Base-by-base conservation (phyloP, 2,113 vertebrate species). In the Phalacrocorax carbo region DNA sequence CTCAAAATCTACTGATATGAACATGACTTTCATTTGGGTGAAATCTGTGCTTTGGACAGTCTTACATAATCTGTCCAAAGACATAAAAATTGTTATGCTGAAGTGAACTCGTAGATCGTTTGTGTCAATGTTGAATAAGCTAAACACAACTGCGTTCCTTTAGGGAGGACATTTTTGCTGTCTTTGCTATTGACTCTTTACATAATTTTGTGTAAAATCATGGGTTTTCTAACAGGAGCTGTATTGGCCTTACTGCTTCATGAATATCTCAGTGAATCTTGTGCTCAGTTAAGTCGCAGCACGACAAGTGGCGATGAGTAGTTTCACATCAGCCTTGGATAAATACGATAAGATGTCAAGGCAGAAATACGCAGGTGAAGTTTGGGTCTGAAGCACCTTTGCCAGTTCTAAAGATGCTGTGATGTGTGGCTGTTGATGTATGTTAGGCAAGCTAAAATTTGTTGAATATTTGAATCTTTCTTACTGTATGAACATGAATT, bases 61-160 rank as follows among this genome's bases (percentile, higher is more conserved):
- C 38, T 96, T 96, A 87, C 9, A 13, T 96, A 84, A 95, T 79
- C 81, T 91, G 93, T 91, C 94, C 61, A 79, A 95, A 93, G 27
- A 75, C 7, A 89, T 93, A 64, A 93, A 91, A 84, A 38, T 85
- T 75, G 30, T 79, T 84, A 10, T 15, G 65, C 73, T 79, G 89
- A 91, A 86, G 46, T 34, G 38, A 87, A 32, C 57, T 93, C 1
- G 1, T 36, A 68, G 65, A 68, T 86, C 2, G 2, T 57, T 96
- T 95, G n/a, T 84, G 65, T 89, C 86, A 73, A 3, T 60, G 61
- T 20, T 75, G 80, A 86, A 38, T 84, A 87, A 89, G 44, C 42
- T 86, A 81, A 95, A 75, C 61, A 34, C 42, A 61, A 5, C 55
- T 62, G 4, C 0, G 3, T 94, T 96, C 73, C 89, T 95, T 91